A percentile compares a stretch with the other conserved stretches of the same genome.
These are phyloP conservation scores for Euschistus heros DNA, from an alignment of 1,140 invertebrate species.

Conservation along the genomic window DNA sequence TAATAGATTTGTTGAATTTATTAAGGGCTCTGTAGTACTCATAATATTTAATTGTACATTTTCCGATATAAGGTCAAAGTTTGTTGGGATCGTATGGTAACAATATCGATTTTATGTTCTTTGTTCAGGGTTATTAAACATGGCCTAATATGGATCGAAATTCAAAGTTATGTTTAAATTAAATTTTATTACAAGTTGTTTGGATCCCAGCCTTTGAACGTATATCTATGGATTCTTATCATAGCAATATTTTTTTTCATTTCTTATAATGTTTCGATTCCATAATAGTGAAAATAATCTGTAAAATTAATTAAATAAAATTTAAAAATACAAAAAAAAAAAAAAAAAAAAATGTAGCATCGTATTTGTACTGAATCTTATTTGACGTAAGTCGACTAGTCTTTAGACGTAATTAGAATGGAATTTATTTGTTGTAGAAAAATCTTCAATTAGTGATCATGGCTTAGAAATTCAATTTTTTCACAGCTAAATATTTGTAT, in stretches of 20 bases:
- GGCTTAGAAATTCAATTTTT: conserved; percentile 9
- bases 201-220: conserved; percentile 9
- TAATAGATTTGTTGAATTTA: no score
- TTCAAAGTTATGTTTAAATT: no score
- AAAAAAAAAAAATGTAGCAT: no score
- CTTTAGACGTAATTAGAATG: conserved; percentile 20
- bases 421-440: conserved; percentile 8
- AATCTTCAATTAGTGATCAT: neutral
- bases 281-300: no score
- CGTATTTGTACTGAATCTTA: conserved; percentile 19
- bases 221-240: neutral
- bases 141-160: neutral
- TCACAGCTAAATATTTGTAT: neutral
- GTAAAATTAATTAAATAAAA: no score
- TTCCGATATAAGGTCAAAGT: conserved; percentile 5
- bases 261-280: neutral
- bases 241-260: conserved; percentile 6
- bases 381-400: conserved; percentile 18
- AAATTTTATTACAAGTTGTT: neutral
- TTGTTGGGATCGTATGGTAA: neutral
- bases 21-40: no score
- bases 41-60: neutral
- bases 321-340: no score
- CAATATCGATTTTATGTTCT: no score
- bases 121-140: no score